Conservation (phyloP, 2,113 vertebrate genomes). For the Pollachius pollachius region DNA sequence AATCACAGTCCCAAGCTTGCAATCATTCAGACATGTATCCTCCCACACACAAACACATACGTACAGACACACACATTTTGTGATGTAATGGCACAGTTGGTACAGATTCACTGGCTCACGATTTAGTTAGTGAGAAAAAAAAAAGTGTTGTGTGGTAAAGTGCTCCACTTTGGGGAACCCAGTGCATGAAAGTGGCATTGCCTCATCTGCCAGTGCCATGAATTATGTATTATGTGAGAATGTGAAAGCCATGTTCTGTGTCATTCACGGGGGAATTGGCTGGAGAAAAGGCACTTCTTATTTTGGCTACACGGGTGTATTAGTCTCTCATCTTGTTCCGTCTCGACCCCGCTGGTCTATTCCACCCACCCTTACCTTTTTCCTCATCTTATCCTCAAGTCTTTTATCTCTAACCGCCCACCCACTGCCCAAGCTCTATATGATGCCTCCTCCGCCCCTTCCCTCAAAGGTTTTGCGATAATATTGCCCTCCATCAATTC, state of each 20-base stretch:
- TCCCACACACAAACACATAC: too few relatives aligned
- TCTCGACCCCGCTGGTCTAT: neutral
- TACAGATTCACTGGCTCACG: conserved; percentile 50
- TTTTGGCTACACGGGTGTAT: neutral
- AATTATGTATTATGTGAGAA: conserved; percentile 71
- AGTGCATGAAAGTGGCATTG: conserved; percentile 67
- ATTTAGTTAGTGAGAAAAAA: neutral
- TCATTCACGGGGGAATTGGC: conserved; percentile 55
- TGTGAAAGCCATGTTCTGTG: conserved; percentile 69
- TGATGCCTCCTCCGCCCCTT: too few relatives aligned
- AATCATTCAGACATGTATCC: too few relatives aligned
- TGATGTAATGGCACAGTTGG: conserved; percentile 52
- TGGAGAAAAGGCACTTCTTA: conserved; percentile 3
- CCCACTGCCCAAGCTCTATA: too few relatives aligned
- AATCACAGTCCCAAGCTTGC: too few relatives aligned
- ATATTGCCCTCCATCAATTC: too few relatives aligned
- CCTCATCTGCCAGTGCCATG: conserved; percentile 72
- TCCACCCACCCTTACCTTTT: neutral
- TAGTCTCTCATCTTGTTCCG: neutral
- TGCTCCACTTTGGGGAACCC: conserved; percentile 59
- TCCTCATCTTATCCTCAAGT: neutral
- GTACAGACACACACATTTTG: too few relatives aligned
- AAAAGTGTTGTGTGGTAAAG: conserved; percentile 59
- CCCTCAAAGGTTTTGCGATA: too few relatives aligned
- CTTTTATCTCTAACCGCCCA: too few relatives aligned